Evolutionary conservation across 1,140 invertebrate species (phyloP), one percentile per base, ranked within the genome.

Genomic region (Heliconius congener): DNA sequence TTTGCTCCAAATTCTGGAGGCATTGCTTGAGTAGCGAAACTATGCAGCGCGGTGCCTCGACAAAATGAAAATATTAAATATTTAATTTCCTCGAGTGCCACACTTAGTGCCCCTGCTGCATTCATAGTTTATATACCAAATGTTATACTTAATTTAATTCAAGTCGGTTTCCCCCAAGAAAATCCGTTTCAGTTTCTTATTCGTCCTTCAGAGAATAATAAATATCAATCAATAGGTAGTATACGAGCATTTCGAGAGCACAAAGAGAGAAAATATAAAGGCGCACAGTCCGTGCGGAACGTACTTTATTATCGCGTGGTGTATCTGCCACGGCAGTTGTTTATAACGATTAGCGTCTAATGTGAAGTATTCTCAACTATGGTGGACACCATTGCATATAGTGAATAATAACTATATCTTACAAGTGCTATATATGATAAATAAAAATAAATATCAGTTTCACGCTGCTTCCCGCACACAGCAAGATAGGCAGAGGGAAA

Each of bases 221-320:
- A 75, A 75, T 60, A 75, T 55, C 73, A 30, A 75, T 75, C 74
- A 75, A 66, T 60, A 60, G 34, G 55, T n/a, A 9, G 74, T 75
- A 57, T 30, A 23, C 23, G 23, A 23, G 23, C 23, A 74, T 57
- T 60, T 19, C 50, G 70, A 46, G 71, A 78, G 72, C 19, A 73
- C 70, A 73, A 78, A 57, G 76, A 60, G 73, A 78, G 37, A 78
- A 66, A 66, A 66, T 66, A 73, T 52, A 74, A 74, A 55, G 39
- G 55, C n/a, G 42, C 73, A 57, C 19, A 55, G 52, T 70, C 52
- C 74, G 74, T 72, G 66, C 66, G 74, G 27, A 72, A 79, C 60
- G 78, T 74, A 72, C 74, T 75, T 71, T 79, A 76, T 55, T 76
- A 75, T 60, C 60, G 73, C 66, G 66, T 60, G 52, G 52, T 42